These are phyloP conservation scores for Dipodomys stephensi DNA, from an alignment of 2,113 vertebrate species.

Conservation along the genomic window DNA sequence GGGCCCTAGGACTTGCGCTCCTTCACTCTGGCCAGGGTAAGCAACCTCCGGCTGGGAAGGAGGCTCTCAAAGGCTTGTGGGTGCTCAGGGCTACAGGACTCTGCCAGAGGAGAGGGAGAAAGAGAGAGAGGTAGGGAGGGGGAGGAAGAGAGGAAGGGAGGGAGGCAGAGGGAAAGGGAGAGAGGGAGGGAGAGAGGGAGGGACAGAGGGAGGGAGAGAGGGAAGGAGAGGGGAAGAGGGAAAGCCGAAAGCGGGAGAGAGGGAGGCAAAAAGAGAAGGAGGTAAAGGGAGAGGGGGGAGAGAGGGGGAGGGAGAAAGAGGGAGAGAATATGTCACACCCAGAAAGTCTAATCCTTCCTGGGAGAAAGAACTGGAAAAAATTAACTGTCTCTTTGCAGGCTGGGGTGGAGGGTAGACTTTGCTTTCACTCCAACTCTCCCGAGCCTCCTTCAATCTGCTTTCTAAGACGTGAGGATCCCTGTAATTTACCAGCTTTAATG, in stretches of 20 bases:
- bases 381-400: conserved; percentile 45
- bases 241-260: too few species aligned
- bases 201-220: too few species aligned
- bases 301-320: too few species aligned
- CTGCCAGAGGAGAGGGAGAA: not conserved
- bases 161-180: too few species aligned
- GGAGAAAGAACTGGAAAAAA: conserved; percentile 69
- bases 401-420: not conserved
- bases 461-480: conserved; percentile 5
- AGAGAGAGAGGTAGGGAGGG: too few species aligned
- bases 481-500: conserved; percentile 66
- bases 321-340: conserved; percentile 62
- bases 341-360: conserved; percentile 42
- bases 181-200: too few species aligned
- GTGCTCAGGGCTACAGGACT: conserved; percentile 70
- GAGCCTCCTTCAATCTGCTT: conserved; percentile 37
- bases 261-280: too few species aligned
- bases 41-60: conserved; percentile 65
- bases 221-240: too few species aligned
- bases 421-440: conserved; percentile 8
- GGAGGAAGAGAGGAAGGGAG: too few species aligned
- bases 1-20: conserved; percentile 72
- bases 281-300: too few species aligned
- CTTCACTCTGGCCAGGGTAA: conserved; percentile 82
- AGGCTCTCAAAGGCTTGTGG: not conserved